phyloP scores from a whole-genome alignment of 1,140 invertebrate genomes.

The Batillaria attramentaria region DNA sequence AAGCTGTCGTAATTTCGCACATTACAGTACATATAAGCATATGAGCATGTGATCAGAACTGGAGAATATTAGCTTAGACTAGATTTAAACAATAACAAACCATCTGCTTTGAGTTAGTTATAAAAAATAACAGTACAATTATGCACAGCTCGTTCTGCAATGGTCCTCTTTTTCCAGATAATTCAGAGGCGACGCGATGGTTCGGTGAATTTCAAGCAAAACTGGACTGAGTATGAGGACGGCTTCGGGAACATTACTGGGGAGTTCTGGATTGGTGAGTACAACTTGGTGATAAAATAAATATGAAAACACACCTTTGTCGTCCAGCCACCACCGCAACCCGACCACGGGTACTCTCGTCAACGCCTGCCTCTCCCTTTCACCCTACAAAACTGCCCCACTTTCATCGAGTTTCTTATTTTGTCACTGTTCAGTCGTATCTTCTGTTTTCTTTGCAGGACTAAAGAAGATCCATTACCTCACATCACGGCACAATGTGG shows the following conservation, averaged over 20 bases:
- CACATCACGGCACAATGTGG: neutral
- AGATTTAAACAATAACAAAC: neutral
- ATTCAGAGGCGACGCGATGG: conserved; percentile 86
- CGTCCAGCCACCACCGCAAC: neutral
- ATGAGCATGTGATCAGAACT: no score
- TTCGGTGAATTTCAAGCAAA: conserved; percentile 86
- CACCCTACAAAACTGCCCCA: neutral
- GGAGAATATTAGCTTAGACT: neutral
- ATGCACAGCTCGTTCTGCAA: conserved; percentile 75
- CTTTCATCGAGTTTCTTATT: neutral
- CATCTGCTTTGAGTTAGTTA: no score
- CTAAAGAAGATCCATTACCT: conserved; percentile 7
- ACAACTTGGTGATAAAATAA: no score
- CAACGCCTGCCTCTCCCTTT: neutral
- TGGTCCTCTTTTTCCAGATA: no score
- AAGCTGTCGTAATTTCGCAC: no score
- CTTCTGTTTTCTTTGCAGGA: neutral
- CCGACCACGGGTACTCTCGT: no score
- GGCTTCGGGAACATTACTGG: conserved; percentile 90
- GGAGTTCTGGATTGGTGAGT: conserved; percentile 71
- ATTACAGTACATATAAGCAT: no score
- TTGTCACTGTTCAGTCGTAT: neutral
- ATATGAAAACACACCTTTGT: no score
- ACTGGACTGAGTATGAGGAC: conserved; percentile 94
- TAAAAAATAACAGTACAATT: neutral